These are phyloP conservation scores for Cheirogaleus medius DNA, from an alignment of 2,113 vertebrate genomes.

Conservation along the genomic window DNA sequence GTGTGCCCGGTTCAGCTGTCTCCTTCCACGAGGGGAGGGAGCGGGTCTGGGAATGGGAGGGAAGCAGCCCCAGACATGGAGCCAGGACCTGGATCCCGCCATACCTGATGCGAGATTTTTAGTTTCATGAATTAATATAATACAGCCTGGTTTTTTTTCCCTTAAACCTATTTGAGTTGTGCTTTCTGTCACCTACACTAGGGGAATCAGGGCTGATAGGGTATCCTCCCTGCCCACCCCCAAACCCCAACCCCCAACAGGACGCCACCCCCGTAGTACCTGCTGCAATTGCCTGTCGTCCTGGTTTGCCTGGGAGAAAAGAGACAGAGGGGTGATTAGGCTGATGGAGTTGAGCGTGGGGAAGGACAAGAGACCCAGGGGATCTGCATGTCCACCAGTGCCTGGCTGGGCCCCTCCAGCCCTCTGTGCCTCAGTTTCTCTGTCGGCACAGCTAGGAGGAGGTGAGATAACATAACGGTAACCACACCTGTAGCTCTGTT, in stretches of 20 bases:
- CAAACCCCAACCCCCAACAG: fast-evolving
- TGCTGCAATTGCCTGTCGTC: constrained; percentile 22
- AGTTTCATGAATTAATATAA: not conserved
- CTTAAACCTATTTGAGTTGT: not conserved
- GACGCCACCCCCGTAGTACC: not conserved
- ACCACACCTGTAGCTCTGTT: not conserved
- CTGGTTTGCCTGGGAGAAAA: constrained; percentile 54
- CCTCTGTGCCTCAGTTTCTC: not conserved
- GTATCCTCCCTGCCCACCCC: not conserved
- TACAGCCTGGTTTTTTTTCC: fast-evolving
- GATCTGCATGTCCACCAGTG: not conserved
- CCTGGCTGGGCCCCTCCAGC: not conserved
- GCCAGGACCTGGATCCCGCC: constrained; percentile 59
- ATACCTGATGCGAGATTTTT: not conserved
- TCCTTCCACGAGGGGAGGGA: not conserved
- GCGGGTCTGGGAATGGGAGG: not conserved
- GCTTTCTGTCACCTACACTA: not conserved
- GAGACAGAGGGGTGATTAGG: not conserved
- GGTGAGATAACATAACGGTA: fast-evolving
- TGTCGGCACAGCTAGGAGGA: not conserved
- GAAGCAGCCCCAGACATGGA: not conserved
- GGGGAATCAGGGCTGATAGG: not conserved
- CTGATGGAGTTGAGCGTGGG: not conserved
- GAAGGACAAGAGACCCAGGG: too few species aligned
- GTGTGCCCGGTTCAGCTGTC: too few species aligned